phyloP scores from a whole-genome alignment of 37 sponge, comb jelly and placozoan genomes.

The Halisarca cf. caerulea region DNA sequence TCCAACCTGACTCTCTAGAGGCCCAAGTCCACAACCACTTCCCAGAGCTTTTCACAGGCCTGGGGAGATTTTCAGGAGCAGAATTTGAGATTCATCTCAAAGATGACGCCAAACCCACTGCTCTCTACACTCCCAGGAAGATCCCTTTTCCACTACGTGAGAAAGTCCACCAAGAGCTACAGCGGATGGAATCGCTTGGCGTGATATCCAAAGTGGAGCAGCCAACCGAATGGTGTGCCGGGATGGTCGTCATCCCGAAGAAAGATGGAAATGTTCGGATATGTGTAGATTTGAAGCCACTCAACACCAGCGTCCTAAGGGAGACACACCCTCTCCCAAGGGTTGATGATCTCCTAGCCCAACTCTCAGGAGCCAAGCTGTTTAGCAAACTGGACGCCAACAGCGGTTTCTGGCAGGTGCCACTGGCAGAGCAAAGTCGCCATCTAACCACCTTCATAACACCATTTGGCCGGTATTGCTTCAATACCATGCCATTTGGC shows the following conservation, averaged over 20 bases:
- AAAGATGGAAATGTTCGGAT: not conserved
- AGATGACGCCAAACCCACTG: not conserved
- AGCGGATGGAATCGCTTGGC: not conserved
- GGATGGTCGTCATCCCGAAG: conserved; percentile 4
- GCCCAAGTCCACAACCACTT: not conserved
- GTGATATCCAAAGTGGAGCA: not conserved
- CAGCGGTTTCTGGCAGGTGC: conserved; percentile 9
- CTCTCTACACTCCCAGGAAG: not conserved
- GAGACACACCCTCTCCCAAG: conserved; percentile 9
- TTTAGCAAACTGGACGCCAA: conserved; percentile 5
- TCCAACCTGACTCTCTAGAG: too few species aligned
- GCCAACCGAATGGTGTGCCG: conserved; percentile 1
- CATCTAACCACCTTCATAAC: conserved; percentile 18
- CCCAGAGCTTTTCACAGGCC: not conserved
- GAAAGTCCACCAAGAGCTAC: not conserved
- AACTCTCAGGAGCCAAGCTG: conserved; percentile 10
- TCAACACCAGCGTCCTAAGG: not conserved
- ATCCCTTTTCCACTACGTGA: not conserved
- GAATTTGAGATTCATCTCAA: conserved; percentile 1
- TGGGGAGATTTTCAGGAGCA: not conserved
- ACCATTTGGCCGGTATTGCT: conserved; percentile 3
- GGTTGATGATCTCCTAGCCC: conserved; percentile 28
- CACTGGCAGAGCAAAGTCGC: conserved; percentile 1
- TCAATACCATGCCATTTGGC: conserved; percentile 28
- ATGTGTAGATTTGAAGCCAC: conserved; percentile 15